Evolutionary conservation across 2,797 vertebrate species (phyloP).

Genomic region (Typhlichthys subterraneus): DNA sequence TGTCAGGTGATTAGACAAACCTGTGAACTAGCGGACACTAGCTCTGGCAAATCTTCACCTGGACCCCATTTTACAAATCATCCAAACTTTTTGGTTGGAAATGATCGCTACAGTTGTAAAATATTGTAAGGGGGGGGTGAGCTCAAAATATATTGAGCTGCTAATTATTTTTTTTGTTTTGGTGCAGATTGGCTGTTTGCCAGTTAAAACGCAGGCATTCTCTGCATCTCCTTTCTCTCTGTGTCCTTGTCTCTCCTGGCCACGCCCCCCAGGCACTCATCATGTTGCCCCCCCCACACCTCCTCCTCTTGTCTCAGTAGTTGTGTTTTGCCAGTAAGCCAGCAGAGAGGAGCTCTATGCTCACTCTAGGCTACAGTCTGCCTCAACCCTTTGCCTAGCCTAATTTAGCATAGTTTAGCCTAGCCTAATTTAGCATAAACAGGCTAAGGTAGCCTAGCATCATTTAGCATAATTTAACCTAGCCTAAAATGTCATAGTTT

Average conservation of each 20-base stretch:
- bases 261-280: constrained; percentile 2
- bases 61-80: too few species aligned
- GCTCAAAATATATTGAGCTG: too few species aligned
- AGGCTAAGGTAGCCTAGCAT: background rate
- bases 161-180: too few species aligned
- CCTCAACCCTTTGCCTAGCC: background rate
- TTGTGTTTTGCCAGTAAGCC: constrained; percentile 43
- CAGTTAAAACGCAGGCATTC: background rate
- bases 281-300: constrained; percentile 39
- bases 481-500: background rate
- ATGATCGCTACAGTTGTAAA: too few species aligned
- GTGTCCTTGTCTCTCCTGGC: too few species aligned
- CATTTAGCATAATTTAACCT: background rate
- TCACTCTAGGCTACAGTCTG: constrained; percentile 1
- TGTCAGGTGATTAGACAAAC: too few species aligned
- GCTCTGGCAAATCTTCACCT: too few species aligned
- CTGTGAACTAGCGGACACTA: too few species aligned
- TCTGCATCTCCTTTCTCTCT: background rate
- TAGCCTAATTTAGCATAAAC: background rate
- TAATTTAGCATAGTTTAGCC: too few species aligned
- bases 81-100: too few species aligned
- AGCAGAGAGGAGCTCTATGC: constrained; percentile 20
- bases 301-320: constrained; percentile 48
- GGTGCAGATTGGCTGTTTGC: too few species aligned
- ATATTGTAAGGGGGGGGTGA: too few species aligned